Evolutionary conservation across 2,113 vertebrate genomes (phyloP).

Genomic region (Dermatemys mawii): DNA sequence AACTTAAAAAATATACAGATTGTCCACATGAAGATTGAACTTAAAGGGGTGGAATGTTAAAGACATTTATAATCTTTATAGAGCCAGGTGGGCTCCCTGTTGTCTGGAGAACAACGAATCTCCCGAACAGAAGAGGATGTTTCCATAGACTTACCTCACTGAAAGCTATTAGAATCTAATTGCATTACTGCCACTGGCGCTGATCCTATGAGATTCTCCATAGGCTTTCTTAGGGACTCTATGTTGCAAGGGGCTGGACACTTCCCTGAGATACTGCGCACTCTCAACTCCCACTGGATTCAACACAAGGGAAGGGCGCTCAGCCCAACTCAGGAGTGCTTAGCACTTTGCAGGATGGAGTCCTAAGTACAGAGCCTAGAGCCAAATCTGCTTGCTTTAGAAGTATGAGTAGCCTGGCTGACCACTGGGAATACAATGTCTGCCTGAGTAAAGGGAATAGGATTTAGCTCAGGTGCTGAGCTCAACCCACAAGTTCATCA

Average conservation of each 20-base stretch:
- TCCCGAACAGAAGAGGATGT: not conserved
- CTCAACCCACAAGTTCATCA: not conserved
- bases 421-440: not conserved
- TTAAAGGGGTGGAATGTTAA: not conserved
- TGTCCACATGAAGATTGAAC: not conserved
- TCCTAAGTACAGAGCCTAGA: not conserved
- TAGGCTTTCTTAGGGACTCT: not conserved
- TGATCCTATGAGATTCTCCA: not conserved
- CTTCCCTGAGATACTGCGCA: not conserved
- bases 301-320: not conserved
- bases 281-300: not conserved
- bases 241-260: not conserved
- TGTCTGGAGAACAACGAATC: not conserved
- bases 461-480: not conserved
- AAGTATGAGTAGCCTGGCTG: not conserved
- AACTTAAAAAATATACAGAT: not conserved
- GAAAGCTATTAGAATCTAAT: not conserved
- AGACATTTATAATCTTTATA: not conserved
- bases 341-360: not conserved
- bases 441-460: not conserved
- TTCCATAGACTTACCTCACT: not conserved
- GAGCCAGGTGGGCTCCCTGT: not conserved
- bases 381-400: not conserved
- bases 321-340: fast-evolving
- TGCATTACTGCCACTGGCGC: not conserved